phyloP scores from a whole-genome alignment of 2,113 vertebrate genomes.

The Thinocorus orbignyianus region DNA sequence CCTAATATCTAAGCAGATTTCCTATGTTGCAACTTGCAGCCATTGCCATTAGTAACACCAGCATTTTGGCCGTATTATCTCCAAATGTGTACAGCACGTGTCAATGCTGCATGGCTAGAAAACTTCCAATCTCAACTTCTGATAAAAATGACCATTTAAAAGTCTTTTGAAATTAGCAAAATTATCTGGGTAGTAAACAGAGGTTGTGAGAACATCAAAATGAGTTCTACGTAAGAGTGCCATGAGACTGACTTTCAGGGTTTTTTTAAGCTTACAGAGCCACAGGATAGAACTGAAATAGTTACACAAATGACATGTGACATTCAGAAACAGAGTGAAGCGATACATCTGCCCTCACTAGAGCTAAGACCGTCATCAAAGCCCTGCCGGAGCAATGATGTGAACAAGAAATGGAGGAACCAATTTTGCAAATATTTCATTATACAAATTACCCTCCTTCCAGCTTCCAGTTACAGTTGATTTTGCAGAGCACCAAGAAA shows the following conservation, averaged over 20 bases:
- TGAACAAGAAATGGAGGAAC: neutral
- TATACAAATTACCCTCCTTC: neutral
- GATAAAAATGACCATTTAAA: neutral
- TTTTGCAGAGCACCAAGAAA: neutral
- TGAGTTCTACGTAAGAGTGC: neutral
- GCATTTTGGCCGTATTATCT: neutral
- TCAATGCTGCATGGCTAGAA: neutral
- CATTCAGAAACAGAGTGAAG: neutral
- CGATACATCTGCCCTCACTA: neutral
- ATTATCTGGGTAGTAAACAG: neutral
- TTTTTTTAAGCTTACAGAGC: neutral
- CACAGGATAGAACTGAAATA: neutral
- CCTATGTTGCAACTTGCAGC: neutral
- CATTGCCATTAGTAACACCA: neutral
- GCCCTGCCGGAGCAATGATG: neutral
- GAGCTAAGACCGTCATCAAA: neutral
- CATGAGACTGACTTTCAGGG: neutral
- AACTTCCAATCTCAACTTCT: neutral
- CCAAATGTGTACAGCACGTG: rapidly evolving
- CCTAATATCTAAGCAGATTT: neutral
- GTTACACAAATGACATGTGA: neutral
- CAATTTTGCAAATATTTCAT: neutral
- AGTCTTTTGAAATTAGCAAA: neutral
- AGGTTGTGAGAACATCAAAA: neutral
- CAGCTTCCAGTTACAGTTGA: neutral